These are phyloP conservation scores for Pteropus alecto DNA, from an alignment of 2,113 vertebrate genomes.

Conservation along the genomic window DNA sequence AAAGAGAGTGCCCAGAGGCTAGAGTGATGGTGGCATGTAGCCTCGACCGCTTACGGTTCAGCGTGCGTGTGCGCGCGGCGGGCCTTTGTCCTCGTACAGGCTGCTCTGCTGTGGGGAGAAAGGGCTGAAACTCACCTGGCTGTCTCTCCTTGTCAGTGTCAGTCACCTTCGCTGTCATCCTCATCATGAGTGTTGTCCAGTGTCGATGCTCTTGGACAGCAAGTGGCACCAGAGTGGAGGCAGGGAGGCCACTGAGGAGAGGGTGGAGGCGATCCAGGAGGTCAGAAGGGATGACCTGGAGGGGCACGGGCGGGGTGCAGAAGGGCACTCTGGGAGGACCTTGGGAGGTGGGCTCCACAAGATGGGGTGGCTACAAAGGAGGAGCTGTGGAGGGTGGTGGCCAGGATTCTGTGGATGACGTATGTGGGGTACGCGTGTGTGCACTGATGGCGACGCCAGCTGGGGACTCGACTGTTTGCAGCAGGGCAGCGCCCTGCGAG, in stretches of 20 bases:
- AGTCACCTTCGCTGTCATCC: no score
- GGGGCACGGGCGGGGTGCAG: background rate
- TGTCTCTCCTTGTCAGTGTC: no score
- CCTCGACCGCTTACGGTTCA: background rate
- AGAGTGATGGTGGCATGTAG: fast-evolving
- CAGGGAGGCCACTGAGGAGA: background rate
- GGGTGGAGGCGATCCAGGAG: no score
- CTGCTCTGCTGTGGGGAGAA: background rate
- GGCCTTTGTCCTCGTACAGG: background rate
- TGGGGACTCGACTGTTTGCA: background rate
- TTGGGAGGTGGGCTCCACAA: background rate
- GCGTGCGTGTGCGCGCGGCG: fast-evolving
- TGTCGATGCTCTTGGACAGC: no score
- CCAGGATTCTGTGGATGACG: fast-evolving
- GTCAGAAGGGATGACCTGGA: background rate
- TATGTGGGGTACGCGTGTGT: fast-evolving
- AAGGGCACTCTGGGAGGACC: background rate
- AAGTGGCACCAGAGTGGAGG: no score
- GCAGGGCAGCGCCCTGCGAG: no score
- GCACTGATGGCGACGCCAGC: background rate
- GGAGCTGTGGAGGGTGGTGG: background rate
- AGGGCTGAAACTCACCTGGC: no score
- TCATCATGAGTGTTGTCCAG: no score
- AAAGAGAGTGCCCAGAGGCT: background rate
- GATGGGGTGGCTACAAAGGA: fast-evolving